These are phyloP conservation scores for Hylomyscus alleni DNA, from an alignment of 2,797 vertebrate species.

Conservation along the genomic window DNA sequence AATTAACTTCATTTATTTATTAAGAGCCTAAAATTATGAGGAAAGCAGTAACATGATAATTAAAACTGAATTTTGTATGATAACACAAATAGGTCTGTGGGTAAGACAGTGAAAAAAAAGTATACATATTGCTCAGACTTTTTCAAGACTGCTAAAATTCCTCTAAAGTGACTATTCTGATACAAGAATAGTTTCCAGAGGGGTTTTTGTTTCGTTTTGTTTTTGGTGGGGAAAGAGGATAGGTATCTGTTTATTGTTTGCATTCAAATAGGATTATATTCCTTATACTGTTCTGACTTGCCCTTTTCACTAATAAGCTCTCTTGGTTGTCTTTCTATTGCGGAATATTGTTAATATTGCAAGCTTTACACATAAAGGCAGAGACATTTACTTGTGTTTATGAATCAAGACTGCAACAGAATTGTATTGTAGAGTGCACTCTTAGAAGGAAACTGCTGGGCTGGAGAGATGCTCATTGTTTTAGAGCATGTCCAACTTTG, in stretches of 20 bases:
- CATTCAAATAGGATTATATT: conserved; percentile 44
- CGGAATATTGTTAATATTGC: conserved; percentile 43
- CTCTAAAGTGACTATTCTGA: conserved; percentile 51
- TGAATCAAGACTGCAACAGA: conserved; percentile 42
- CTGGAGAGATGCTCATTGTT: not conserved
- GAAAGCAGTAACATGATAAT: conserved; percentile 43
- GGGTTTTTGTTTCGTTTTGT: not conserved
- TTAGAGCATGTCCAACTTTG: not conserved
- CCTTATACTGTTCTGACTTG: conserved; percentile 49
- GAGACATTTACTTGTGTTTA: conserved; percentile 32
- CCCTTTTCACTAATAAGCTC: conserved; percentile 58
- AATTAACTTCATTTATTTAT: conserved; percentile 60
- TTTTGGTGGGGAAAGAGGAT: not conserved
- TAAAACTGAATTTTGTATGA: conserved; percentile 21
- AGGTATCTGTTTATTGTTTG: conserved; percentile 20
- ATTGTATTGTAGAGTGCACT: conserved; percentile 20
- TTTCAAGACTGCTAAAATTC: conserved; percentile 63
- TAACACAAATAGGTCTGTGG: conserved; percentile 6
- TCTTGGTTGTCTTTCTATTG: conserved; percentile 43
- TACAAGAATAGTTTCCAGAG: conserved; percentile 37
- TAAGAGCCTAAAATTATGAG: conserved; percentile 43
- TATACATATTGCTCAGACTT: conserved; percentile 41
- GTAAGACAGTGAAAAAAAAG: conserved; percentile 57
- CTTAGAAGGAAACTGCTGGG: conserved; percentile 50
- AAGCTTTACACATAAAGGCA: conserved; percentile 47